Conservation (phyloP, 2,888 invertebrate species). For the Podotricha telesiphe region DNA sequence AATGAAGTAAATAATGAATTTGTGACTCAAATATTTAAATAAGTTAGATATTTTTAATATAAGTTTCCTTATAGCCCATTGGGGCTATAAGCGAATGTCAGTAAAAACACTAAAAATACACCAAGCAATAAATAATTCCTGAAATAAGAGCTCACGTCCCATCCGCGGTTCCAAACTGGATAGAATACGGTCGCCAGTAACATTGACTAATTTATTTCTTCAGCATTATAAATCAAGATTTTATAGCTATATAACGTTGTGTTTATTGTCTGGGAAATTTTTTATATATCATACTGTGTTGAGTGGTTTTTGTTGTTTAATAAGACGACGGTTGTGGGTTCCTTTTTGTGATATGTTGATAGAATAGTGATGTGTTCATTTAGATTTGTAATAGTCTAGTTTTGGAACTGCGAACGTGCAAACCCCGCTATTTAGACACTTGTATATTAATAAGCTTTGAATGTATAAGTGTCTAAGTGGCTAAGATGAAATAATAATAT, state of each 20-base stretch:
- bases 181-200: conserved; percentile 29
- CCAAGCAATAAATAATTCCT: conserved; percentile 28
- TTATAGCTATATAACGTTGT: not conserved
- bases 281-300: not conserved
- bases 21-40: too few species aligned
- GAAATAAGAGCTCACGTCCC: conserved; percentile 32
- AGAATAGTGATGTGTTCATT: too few species aligned
- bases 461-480: too few species aligned
- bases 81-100: not conserved
- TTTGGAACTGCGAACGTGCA: too few species aligned
- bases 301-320: not conserved
- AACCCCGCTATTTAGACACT: too few species aligned
- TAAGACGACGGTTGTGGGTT: too few species aligned
- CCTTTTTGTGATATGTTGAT: too few species aligned
- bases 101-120: conserved; percentile 4
- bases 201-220: conserved; percentile 37
- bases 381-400: too few species aligned
- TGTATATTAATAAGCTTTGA: too few species aligned
- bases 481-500: too few species aligned
- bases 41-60: too few species aligned
- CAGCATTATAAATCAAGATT: conserved; percentile 20
- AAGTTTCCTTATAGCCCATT: not conserved
- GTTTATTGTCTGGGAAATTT: conserved; percentile 5
- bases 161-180: conserved; percentile 26
- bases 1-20: too few species aligned